phyloP scores from a whole-genome alignment of 1,140 invertebrate genomes.

The Conus betulinus region DNA sequence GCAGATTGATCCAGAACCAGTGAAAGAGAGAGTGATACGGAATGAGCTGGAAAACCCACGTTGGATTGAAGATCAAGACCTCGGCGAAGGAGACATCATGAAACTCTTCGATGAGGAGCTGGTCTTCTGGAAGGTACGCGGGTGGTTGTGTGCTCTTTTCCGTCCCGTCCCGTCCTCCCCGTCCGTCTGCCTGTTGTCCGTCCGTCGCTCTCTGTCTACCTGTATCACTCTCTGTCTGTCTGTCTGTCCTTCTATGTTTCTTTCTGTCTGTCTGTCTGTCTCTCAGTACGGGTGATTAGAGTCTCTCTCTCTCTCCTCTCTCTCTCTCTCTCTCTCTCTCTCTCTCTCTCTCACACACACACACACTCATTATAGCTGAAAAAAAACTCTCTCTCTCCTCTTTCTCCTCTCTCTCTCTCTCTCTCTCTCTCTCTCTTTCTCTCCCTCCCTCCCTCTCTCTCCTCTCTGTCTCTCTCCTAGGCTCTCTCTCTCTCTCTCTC shows the following conservation, averaged over 20 bases:
- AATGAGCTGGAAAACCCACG: constrained; percentile 60
- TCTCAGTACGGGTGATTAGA: background rate
- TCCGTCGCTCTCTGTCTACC: background rate
- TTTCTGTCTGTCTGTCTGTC: background rate
- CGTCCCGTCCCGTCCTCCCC: background rate
- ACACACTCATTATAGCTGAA: no score
- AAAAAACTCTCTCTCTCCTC: no score
- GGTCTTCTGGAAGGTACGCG: constrained; percentile 45
- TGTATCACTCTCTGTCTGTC: background rate
- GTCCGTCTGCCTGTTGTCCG: background rate
- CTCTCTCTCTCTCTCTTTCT: no score
- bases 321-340: no score
- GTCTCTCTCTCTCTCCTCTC: no score
- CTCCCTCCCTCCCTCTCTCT: no score
- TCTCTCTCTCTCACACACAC: no score
- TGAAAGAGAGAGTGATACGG: background rate
- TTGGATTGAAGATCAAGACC: constrained; percentile 58
- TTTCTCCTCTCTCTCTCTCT: no score
- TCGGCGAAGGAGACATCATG: constrained; percentile 51
- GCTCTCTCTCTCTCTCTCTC: no score
- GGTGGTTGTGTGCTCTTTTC: no score
- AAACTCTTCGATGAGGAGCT: constrained; percentile 51
- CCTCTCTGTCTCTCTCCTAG: no score
- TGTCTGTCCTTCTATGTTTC: background rate
- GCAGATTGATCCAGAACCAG: background rate